A percentile compares a stretch with the other conserved stretches of the same genome.
phyloP scores from a whole-genome alignment of 2,888 invertebrate species.

The Tolmerus cingulatus region DNA sequence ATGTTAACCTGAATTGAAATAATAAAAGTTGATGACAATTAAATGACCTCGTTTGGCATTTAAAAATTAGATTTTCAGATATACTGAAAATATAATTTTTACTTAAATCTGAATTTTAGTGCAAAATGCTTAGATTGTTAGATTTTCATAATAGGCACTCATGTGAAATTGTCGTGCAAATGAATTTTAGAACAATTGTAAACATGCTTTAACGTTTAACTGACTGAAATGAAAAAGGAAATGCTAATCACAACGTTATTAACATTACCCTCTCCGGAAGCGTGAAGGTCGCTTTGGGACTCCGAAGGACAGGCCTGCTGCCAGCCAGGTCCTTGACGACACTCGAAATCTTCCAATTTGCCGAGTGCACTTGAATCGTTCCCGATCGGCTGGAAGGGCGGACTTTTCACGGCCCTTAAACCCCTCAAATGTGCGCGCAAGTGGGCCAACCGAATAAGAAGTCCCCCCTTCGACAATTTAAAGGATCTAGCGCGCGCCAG shows the following conservation, averaged over 20 bases:
- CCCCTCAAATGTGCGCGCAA: not conserved
- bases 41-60: too few relatives aligned
- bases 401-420: not conserved
- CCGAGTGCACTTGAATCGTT: not conserved
- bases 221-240: not conserved
- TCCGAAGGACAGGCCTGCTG: not conserved
- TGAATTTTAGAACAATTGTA: too few relatives aligned
- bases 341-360: not conserved
- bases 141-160: too few relatives aligned
- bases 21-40: too few relatives aligned
- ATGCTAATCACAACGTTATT: not conserved
- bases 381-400: not conserved
- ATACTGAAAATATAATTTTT: too few relatives aligned
- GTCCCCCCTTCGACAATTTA: not conserved
- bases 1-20: too few relatives aligned
- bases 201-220: too few relatives aligned
- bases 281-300: not conserved
- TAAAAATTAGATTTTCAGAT: too few relatives aligned
- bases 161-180: too few relatives aligned
- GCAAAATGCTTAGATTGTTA: too few relatives aligned
- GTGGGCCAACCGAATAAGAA: not conserved
- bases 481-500: not conserved
- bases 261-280: not conserved
- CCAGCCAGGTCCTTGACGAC: not conserved
- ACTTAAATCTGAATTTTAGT: too few relatives aligned